Conservation (phyloP, 2,113 vertebrate species). For the Microtus oregoni region DNA sequence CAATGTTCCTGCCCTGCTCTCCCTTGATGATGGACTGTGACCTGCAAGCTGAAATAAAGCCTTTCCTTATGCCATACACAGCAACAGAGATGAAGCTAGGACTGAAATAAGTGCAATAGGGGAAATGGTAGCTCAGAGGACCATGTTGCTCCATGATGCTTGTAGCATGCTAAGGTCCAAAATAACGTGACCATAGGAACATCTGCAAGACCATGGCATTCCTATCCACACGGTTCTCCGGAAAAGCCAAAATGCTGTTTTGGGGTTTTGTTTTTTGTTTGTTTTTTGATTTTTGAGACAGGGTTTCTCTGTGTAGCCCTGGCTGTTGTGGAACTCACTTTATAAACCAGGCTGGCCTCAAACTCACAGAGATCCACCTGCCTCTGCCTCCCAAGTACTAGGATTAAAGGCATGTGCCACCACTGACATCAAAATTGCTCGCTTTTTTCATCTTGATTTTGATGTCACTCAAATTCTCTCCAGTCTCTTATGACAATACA, state of each 20-base stretch:
- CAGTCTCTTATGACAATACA: background rate
- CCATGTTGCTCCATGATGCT: background rate
- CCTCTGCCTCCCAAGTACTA: background rate
- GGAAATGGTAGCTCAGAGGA: background rate
- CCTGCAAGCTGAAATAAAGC: background rate
- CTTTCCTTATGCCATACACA: background rate
- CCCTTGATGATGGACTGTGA: background rate
- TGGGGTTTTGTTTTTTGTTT: background rate
- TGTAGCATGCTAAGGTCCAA: background rate
- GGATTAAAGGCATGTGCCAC: fast-evolving
- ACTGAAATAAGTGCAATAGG: background rate
- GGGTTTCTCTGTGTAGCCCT: background rate
- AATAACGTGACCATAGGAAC: background rate
- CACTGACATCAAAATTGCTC: background rate
- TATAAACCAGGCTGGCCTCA: background rate
- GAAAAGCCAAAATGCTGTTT: background rate
- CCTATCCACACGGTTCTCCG: background rate
- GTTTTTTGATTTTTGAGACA: background rate
- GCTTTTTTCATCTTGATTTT: background rate
- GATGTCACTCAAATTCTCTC: background rate
- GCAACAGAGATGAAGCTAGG: background rate
- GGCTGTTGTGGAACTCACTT: background rate
- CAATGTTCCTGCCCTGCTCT: background rate
- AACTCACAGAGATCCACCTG: background rate
- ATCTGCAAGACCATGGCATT: background rate